Base-by-base conservation (phyloP, 2,888 invertebrate species). In the Pomacea canaliculata region DNA sequence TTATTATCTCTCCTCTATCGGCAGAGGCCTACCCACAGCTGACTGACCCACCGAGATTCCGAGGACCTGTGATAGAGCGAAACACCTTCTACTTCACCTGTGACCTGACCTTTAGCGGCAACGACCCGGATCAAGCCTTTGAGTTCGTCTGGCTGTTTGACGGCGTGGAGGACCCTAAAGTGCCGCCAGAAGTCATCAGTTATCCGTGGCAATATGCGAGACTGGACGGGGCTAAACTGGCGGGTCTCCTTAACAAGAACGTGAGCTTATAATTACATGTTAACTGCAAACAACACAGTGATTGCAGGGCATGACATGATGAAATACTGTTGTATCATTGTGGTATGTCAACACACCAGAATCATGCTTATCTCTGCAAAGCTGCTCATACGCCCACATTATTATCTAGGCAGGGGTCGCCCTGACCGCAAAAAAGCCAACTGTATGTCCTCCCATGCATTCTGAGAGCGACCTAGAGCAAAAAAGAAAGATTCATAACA, bases 131-230 rank as follows among this genome's bases (percentile, higher is more conserved):
- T 37, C 72, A 68, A 48, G n/a, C 19, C 5, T 62, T 72, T 68
- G 76, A 76, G 48, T 67, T 76, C 23, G 63, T 69, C 51, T 76
- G 76, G 76, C 67, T 72, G 19, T 76, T 76, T 66, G 69, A 76
- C 60, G 76, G 76, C 23, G 66, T 72, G 19, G 71, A 76, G n/a
- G 72, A 71, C 37, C 27, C 69, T 3, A 16, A 19, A 9, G n/a
- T 76, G 13, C 62, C 69, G 4, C 16, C 72, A 23, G 48, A 67
- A 46, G 51, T 69, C 27, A 48, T 76, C 10, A 60, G 23, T 48
- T 67, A 66, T 27, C n/a, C 69, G 23, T 46, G 72, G 18, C 56
- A 63, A 60, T 18, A n/a, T 23, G 76, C 71, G 16, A 48, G 19
- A 8, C 62, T 76, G 67, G 76, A 76, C 60, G 76, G 76, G 18